A percentile compares a stretch with the other conserved stretches of the same genome.
phyloP scores from a whole-genome alignment of 2,888 invertebrate species.

The Drosophila setosimentum region DNA sequence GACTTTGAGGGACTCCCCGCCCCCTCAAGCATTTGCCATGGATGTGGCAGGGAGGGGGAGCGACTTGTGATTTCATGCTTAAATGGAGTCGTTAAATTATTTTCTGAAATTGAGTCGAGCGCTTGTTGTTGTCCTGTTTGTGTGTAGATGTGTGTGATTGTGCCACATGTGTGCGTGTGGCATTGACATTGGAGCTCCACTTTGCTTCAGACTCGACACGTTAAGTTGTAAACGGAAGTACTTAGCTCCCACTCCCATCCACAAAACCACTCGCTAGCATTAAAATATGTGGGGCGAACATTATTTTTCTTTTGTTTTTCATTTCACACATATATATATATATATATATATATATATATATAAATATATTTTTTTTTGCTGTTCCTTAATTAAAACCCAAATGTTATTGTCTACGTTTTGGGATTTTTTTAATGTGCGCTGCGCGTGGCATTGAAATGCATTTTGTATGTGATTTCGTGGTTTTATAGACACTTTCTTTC shows the following conservation, averaged over 20 bases:
- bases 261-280: slow-evolving; percentile 59
- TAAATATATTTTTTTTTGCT: slow-evolving; percentile 7
- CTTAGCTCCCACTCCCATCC: slow-evolving; percentile 39
- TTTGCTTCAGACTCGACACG: slow-evolving; percentile 54
- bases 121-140: slow-evolving; percentile 42
- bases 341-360: not conserved
- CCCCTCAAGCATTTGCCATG: slow-evolving; percentile 32
- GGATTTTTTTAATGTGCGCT: slow-evolving; percentile 32
- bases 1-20: slow-evolving; percentile 8
- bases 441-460: slow-evolving; percentile 64
- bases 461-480: slow-evolving; percentile 77
- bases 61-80: slow-evolving; percentile 78
- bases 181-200: slow-evolving; percentile 65
- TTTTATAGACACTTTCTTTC: slow-evolving; percentile 57
- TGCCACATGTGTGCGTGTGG: slow-evolving; percentile 31
- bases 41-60: slow-evolving; percentile 10
- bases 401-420: slow-evolving; percentile 58
- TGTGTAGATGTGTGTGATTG: slow-evolving; percentile 6
- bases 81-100: slow-evolving; percentile 82
- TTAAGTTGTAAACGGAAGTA: slow-evolving; percentile 75
- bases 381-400: slow-evolving; percentile 72
- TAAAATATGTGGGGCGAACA: slow-evolving; percentile 71
- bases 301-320: slow-evolving; percentile 19
- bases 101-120: slow-evolving; percentile 78
- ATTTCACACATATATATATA: not conserved